These are phyloP conservation scores for Scaptomyza pallida DNA, from an alignment of 1,140 invertebrate species.

Conservation along the genomic window DNA sequence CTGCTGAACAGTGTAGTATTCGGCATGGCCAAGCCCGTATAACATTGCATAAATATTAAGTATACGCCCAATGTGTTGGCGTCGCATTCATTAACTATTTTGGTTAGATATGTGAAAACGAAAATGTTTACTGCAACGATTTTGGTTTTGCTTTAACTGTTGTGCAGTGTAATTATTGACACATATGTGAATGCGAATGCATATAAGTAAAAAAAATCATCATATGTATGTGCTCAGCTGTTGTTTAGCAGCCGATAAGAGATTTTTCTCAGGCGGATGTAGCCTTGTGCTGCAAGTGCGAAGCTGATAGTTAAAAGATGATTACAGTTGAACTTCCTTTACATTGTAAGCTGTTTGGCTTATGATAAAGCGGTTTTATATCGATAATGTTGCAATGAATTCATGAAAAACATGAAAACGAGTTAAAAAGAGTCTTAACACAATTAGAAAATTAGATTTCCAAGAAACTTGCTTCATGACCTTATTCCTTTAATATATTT, in stretches of 20 bases:
- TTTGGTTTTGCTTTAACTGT: constrained; percentile 24
- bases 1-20: constrained; percentile 33
- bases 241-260: constrained; percentile 26
- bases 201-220: constrained; percentile 32
- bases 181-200: constrained; percentile 4
- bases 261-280: constrained; percentile 24
- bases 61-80: constrained; percentile 58
- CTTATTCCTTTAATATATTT: not conserved
- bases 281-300: not conserved
- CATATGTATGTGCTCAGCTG: constrained; percentile 25
- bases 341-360: not conserved
- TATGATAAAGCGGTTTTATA: no score
- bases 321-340: not conserved
- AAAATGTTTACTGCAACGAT: constrained; percentile 35
- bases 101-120: constrained; percentile 46
- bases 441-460: not conserved
- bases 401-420: no score
- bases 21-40: constrained; percentile 58
- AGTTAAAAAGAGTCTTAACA: no score
- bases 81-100: constrained; percentile 56
- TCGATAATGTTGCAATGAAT: not conserved
- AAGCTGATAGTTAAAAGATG: not conserved
- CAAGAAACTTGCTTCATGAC: not conserved
- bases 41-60: constrained; percentile 69
- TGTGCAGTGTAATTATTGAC: constrained; percentile 47